Conservation (phyloP, 2,113 vertebrate genomes). For the Lampris incognitus region DNA sequence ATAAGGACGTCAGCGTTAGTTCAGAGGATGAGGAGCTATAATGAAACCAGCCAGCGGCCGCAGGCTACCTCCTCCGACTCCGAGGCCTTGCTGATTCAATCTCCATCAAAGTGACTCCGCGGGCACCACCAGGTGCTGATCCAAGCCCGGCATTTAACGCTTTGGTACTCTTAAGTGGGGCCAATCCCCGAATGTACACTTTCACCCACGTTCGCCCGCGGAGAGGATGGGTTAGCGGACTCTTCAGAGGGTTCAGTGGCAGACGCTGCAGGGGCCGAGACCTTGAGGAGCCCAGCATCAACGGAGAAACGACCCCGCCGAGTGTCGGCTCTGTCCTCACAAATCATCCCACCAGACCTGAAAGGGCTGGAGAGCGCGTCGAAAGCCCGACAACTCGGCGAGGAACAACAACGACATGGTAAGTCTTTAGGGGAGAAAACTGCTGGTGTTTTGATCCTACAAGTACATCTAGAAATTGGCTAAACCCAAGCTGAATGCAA, state of each 20-base stretch:
- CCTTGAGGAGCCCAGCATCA: neutral
- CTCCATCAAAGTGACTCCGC: slow-evolving; percentile 27
- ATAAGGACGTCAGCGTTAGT: neutral
- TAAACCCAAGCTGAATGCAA: neutral
- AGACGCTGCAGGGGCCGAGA: neutral
- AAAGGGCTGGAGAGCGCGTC: neutral
- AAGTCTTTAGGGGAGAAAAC: no score
- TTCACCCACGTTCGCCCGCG: slow-evolving; percentile 9
- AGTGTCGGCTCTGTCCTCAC: neutral
- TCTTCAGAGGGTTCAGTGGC: neutral
- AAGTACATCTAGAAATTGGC: neutral
- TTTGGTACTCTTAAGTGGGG: neutral
- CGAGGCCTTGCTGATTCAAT: slow-evolving; percentile 22
- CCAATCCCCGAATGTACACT: neutral
- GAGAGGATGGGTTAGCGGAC: neutral
- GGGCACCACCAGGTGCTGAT: neutral
- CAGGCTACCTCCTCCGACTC: neutral
- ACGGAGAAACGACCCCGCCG: neutral
- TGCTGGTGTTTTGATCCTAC: neutral
- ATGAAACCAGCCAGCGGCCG: slow-evolving; percentile 15
- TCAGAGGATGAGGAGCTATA: neutral
- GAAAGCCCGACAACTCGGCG: neutral
- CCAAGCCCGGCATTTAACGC: slow-evolving; percentile 11
- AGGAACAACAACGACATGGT: no score
- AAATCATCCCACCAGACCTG: neutral